Base-by-base conservation (phyloP, 2,888 invertebrate genomes). In the Pristionchus entomophagus region DNA sequence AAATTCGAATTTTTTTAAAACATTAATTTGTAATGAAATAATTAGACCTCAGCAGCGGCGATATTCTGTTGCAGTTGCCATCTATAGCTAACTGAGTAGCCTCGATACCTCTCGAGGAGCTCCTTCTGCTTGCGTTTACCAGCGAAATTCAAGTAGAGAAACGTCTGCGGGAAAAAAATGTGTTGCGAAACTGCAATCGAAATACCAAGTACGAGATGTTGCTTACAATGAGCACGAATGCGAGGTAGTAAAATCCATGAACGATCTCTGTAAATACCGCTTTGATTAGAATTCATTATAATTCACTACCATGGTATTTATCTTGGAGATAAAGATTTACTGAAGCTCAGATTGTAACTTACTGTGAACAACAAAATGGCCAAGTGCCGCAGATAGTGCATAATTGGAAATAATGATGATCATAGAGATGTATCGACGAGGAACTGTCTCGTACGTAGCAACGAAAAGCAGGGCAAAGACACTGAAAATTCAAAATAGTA, bases 51-150 rank as follows among this genome's bases (percentile, higher is more conserved):
- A n/a, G 73, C 73, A 22, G 41, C 73, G 2, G 38, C 41, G 26
- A 73, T 73, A 41, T 73, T 73, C 38, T 73, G 22, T 26, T n/a
- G 41, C 8, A 73, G 73, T 41, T 73, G 73, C 73, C 73, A 73
- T 41, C 73, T 38, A 26, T 73, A 73, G n/a, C 73, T 73, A n/a
- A 73, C 41, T 12, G 73, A 73, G n/a, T 73, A 73, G 41, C 73
- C 41, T 0, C 41, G 38, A 41, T 73, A 73, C 41, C n/a, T 38
- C 17, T 41, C 41, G 1, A 73, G 41, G 1, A 73, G 41, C 14
- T 73, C 73, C 1, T 2, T n/a, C n/a, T 73, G 73, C n/a, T n/a
- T 22, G 5, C n/a, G 41, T n/a, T 41, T 38, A 3, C 41, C 41
- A 26, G 73, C 73, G n/a, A 22, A 26, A n/a, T 73, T 73, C n/a